Evolutionary conservation across 2,113 vertebrate genomes (phyloP).

Genomic region (Ceyx margarethae): DNA sequence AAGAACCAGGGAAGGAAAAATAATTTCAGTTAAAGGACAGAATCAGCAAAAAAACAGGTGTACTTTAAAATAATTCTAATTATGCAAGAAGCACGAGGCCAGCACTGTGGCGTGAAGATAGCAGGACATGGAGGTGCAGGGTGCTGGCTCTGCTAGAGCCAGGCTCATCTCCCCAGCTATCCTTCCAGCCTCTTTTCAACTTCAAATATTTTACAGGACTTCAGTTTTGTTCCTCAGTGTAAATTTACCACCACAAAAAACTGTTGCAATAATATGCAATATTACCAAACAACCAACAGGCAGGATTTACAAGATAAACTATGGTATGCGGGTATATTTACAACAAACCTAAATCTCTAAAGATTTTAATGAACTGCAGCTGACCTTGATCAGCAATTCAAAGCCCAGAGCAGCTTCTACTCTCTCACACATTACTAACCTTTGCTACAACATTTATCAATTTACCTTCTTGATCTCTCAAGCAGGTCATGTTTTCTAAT

Average conservation of each 20-base stretch:
- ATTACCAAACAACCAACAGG: background rate
- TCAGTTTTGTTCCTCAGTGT: background rate
- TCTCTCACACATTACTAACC: slow-evolving; percentile 80
- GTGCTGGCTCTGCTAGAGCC: background rate
- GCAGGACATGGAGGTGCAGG: rapidly evolving
- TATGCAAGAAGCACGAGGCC: background rate
- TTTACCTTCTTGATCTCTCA: slow-evolving; percentile 95
- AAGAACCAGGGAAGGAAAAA: background rate
- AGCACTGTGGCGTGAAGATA: rapidly evolving
- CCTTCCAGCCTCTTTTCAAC: background rate
- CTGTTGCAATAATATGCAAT: background rate
- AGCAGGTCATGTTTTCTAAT: slow-evolving; percentile 94
- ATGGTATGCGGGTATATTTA: slow-evolving; percentile 52
- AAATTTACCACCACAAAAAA: background rate
- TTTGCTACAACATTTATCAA: slow-evolving; percentile 91
- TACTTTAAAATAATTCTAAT: background rate
- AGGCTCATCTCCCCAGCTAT: rapidly evolving
- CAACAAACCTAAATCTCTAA: slow-evolving; percentile 68
- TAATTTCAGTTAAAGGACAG: background rate
- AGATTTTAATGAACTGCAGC: slow-evolving; percentile 88
- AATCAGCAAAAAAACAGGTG: background rate
- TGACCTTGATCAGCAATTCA: slow-evolving; percentile 89
- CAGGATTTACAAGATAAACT: slow-evolving; percentile 57
- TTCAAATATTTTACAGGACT: background rate
- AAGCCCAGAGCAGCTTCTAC: slow-evolving; percentile 77